Percentiles rank a stretch among this genome's conserved stretches.
Evolutionary conservation across 2,113 vertebrate genomes (phyloP).

Genomic region (Pseudorhombus dupliciocellatus): DNA sequence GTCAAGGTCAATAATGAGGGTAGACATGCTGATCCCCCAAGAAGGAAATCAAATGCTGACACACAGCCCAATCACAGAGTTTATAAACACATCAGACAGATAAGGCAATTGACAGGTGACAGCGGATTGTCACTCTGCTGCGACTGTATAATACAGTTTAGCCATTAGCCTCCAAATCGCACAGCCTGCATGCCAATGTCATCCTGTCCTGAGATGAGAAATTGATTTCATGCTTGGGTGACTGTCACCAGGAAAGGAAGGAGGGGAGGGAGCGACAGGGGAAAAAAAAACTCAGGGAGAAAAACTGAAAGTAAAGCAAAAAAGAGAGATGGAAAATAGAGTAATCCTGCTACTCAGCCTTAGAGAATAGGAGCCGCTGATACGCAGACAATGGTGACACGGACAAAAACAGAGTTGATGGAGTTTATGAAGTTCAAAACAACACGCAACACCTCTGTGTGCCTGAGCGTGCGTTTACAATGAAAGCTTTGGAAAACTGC

Average conservation of each 20-base stretch:
- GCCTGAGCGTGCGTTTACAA: constrained; percentile 44
- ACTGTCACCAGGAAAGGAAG: constrained; percentile 53
- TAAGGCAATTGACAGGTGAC: constrained; percentile 39
- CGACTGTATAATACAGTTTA: constrained; percentile 50
- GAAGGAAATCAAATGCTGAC: constrained; percentile 35
- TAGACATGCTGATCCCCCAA: constrained; percentile 14
- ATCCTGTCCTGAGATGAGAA: constrained; percentile 64
- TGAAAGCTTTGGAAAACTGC: constrained; percentile 64
- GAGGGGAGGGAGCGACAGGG: constrained; percentile 4
- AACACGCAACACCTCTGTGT: constrained; percentile 59
- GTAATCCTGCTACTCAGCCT: background rate
- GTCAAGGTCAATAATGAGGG: constrained; percentile 50
- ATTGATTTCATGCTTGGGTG: constrained; percentile 68
- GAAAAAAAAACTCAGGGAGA: constrained; percentile 5
- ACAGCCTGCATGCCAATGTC: constrained; percentile 60
- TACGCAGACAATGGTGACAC: background rate
- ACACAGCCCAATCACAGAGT: constrained; percentile 22
- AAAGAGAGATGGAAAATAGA: constrained; percentile 12
- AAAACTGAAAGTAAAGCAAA: background rate
- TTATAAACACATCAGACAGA: constrained; percentile 43
- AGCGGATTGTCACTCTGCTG: constrained; percentile 34
- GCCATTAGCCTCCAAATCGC: constrained; percentile 57
- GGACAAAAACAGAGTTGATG: constrained; percentile 9
- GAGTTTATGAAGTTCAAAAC: constrained; percentile 53
- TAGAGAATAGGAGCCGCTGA: constrained; percentile 8